Conservation (phyloP, 2,888 invertebrate species). For the Chydorus sphaericus region DNA sequence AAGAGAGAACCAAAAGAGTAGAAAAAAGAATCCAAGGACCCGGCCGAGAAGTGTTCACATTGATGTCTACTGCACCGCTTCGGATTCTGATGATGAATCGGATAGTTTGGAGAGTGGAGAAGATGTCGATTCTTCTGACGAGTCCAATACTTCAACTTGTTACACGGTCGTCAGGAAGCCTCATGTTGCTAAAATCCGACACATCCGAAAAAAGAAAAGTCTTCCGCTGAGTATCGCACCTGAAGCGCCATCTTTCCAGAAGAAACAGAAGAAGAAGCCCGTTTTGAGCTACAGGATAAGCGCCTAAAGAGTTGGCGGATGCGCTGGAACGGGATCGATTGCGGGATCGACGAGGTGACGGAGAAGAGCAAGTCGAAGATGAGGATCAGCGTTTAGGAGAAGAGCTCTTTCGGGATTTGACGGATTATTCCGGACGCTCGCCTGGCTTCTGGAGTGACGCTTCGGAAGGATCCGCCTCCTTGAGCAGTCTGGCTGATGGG, state of each 20-base stretch:
- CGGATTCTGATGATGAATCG: constrained; percentile 26
- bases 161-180: neutral
- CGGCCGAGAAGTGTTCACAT: constrained; percentile 51
- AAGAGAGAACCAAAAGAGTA: neutral
- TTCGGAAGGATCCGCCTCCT: neutral
- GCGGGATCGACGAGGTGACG: neutral
- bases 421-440: constrained; percentile 1
- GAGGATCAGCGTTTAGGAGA: no score
- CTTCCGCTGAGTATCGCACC: neutral
- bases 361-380: no score
- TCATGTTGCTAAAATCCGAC: neutral
- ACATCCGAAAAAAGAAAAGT: neutral
- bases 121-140: constrained; percentile 25
- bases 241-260: neutral
- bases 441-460: neutral
- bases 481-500: neutral
- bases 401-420: constrained; percentile 6
- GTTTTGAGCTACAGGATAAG: constrained; percentile 8
- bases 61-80: constrained; percentile 58
- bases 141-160: constrained; percentile 4
- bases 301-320: constrained; percentile 5
- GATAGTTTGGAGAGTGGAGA: constrained; percentile 25
- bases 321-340: neutral
- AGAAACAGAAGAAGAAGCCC: neutral
- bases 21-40: neutral